Conservation (phyloP, 2,797 vertebrate species). For the Eidolon dupreanum region DNA sequence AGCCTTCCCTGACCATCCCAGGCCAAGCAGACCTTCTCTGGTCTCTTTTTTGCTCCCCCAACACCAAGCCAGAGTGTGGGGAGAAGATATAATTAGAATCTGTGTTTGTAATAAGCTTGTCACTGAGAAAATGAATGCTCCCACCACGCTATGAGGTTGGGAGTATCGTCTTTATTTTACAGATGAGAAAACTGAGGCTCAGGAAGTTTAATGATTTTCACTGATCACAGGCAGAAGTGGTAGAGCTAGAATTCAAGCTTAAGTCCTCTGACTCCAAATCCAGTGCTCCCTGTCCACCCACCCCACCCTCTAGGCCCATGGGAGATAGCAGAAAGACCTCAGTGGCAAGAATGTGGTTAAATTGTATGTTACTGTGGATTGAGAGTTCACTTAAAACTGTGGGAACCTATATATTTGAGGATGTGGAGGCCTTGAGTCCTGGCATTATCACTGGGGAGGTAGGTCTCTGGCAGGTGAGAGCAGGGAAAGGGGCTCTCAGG, state of each 20-base stretch:
- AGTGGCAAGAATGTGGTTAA: not conserved
- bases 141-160: not conserved
- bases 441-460: not conserved
- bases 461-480: not conserved
- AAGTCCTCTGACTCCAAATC: not conserved
- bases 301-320: not conserved
- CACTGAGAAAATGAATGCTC: not conserved
- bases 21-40: not conserved
- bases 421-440: not conserved
- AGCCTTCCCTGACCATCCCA: not conserved
- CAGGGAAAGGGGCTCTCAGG: not conserved
- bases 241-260: not conserved
- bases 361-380: not conserved
- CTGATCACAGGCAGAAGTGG: not conserved
- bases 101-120: not conserved
- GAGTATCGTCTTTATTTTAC: not conserved
- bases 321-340: not conserved
- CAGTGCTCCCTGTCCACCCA: not conserved
- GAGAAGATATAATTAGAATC: not conserved
- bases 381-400: not conserved
- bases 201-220: not conserved
- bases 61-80: accelerated
- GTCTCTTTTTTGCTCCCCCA: not conserved
- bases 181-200: not conserved
- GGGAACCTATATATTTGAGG: not conserved